Conservation (phyloP, 2,888 invertebrate species). For the Mylabris sibirica region DNA sequence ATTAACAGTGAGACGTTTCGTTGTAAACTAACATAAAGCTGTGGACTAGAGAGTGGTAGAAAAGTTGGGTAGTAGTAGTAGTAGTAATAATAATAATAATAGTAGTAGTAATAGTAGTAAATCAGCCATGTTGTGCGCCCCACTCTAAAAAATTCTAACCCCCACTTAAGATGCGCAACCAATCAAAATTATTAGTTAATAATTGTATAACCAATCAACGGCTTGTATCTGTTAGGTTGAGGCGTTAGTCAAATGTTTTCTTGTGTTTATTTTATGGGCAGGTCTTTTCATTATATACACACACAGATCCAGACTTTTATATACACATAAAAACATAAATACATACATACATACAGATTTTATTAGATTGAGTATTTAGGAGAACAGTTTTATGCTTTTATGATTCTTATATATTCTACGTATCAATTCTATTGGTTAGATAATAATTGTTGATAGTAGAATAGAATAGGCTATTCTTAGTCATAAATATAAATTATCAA, state of each 20-base stretch:
- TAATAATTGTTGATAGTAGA: slow-evolving; percentile 47
- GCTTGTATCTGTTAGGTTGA: slow-evolving; percentile 39
- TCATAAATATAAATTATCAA: not conserved
- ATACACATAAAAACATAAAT: too few relatives aligned
- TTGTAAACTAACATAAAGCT: slow-evolving; percentile 57
- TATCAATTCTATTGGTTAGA: slow-evolving; percentile 56
- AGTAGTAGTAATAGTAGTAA: slow-evolving; percentile 50
- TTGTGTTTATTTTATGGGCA: slow-evolving; percentile 60
- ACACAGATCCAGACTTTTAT: too few relatives aligned
- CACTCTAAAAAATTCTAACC: slow-evolving; percentile 35
- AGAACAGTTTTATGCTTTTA: slow-evolving; percentile 61
- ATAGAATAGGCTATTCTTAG: not conserved
- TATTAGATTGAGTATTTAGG: slow-evolving; percentile 61
- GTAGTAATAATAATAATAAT: too few relatives aligned
- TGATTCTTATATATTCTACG: slow-evolving; percentile 51
- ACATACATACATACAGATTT: slow-evolving; percentile 52
- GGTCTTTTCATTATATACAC: slow-evolving; percentile 45
- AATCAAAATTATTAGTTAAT: slow-evolving; percentile 47
- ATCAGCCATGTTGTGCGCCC: slow-evolving; percentile 61
- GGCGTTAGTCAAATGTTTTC: slow-evolving; percentile 54
- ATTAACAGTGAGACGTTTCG: slow-evolving; percentile 51
- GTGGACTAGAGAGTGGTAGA: not conserved
- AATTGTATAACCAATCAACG: slow-evolving; percentile 56
- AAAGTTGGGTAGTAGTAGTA: too few relatives aligned
- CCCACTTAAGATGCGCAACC: slow-evolving; percentile 47